Evolutionary conservation across 2,113 vertebrate species (phyloP).

Genomic region (Anguilla rostrata): DNA sequence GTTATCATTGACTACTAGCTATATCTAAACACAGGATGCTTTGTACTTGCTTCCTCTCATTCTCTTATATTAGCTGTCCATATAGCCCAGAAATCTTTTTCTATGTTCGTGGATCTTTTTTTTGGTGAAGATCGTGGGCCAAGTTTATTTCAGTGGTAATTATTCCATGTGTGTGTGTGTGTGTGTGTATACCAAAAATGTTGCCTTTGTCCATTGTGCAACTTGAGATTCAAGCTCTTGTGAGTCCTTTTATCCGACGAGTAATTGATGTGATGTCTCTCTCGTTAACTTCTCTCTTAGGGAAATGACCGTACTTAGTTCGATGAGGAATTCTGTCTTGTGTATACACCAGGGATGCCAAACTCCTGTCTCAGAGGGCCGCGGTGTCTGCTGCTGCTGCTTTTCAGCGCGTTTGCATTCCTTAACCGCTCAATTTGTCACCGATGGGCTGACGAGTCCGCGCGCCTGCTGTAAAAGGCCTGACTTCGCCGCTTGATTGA

Average conservation of each 20-base stretch:
- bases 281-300: constrained; percentile 32
- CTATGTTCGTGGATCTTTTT: background rate
- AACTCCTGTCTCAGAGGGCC: too few species aligned
- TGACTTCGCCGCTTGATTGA: too few species aligned
- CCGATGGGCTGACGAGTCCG: too few species aligned
- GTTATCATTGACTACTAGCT: constrained; percentile 19
- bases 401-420: too few species aligned
- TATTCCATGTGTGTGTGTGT: background rate
- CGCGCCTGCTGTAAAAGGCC: too few species aligned
- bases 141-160: background rate
- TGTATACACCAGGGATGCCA: background rate
- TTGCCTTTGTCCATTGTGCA: background rate
- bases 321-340: background rate
- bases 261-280: background rate
- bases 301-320: background rate
- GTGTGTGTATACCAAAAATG: background rate
- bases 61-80: background rate
- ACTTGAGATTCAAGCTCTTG: background rate
- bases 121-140: background rate
- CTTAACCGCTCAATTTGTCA: too few species aligned
- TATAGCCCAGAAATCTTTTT: background rate
- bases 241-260: background rate
- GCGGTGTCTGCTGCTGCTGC: too few species aligned
- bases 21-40: background rate
- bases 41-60: background rate